phyloP scores from a whole-genome alignment of 2,113 vertebrate genomes.

The Nyctereutes procyonoides region DNA sequence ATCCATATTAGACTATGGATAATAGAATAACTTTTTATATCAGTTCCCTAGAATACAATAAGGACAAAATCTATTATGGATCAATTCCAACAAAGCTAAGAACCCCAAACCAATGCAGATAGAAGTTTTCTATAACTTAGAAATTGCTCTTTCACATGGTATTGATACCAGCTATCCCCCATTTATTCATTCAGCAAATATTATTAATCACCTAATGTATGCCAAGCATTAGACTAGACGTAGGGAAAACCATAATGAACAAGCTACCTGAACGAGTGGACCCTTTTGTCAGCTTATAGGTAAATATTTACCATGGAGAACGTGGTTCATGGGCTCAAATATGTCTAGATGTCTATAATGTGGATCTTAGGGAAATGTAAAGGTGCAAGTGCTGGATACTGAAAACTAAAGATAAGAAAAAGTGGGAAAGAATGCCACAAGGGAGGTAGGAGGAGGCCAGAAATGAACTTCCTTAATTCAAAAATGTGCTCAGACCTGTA shows the following conservation, averaged over 20 bases:
- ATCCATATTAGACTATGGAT: background rate
- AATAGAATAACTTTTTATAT: background rate
- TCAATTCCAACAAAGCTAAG: background rate
- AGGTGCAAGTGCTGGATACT: background rate
- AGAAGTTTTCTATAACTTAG: background rate
- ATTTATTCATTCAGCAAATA: background rate
- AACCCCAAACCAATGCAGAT: background rate
- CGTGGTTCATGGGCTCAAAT: background rate
- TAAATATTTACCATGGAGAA: background rate
- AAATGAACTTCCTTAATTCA: background rate
- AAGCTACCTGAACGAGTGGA: background rate
- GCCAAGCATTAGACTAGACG: background rate
- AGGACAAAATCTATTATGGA: background rate
- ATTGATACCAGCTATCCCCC: background rate
- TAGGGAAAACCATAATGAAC: background rate
- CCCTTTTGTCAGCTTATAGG: background rate
- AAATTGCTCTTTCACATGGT: background rate
- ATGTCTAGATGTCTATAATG: background rate
- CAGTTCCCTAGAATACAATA: background rate
- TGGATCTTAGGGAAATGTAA: background rate
- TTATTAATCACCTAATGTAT: background rate
- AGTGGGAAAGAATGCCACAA: background rate
- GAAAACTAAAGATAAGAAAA: background rate
- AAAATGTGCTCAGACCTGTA: background rate
- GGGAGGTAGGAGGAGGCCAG: background rate